Evolutionary conservation across 2,113 vertebrate genomes (phyloP), one percentile per base, ranked within the genome.

Genomic region (Amphiprion percula): DNA sequence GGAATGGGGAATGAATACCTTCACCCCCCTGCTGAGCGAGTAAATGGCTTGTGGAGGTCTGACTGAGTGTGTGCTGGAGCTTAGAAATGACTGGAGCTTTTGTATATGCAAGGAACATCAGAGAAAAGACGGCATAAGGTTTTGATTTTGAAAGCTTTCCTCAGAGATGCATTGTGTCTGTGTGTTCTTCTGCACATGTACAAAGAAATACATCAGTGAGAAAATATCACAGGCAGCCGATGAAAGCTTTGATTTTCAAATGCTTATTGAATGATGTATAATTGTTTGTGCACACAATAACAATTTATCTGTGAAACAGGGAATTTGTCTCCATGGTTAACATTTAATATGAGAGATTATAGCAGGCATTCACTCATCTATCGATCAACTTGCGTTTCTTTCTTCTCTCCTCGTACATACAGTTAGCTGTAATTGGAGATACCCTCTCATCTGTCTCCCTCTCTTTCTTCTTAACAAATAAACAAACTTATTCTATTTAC

Each of bases 111-210:
- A 68, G 71, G 28, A 74, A 75, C 73, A 70, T 77, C 54, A 72
- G 33, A 74, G 53, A 67, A 19, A 67, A 78, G 76, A 72, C 71
- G 50, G 74, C 37, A 47, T 46, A 53, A 26, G 61, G 37, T 67
- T 87, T 80, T 66, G 47, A 82, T 70, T 79, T 60, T 67, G 24
- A 87, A 84, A 85, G 84, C 77, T 49, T 71, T 66, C 55, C 67
- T 80, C 58, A 11, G 79, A 76, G 59, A 68, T 39, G 59, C 39
- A 54, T 71, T 60, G 41, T 67, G 61, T 49, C 16, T 66, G 39
- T 67, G 33, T 50, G 23, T 67, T 15, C 21, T 26, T 52, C 19
- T 21, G 3, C 11, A 44, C 3, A 61, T 41, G n/a, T 39, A 77
- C 11, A 78, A 76, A 55, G n/a, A 14, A 50, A 41, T 59, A 19